phyloP scores from a whole-genome alignment of 2,888 invertebrate species.

The Drosophila paracracens region DNA sequence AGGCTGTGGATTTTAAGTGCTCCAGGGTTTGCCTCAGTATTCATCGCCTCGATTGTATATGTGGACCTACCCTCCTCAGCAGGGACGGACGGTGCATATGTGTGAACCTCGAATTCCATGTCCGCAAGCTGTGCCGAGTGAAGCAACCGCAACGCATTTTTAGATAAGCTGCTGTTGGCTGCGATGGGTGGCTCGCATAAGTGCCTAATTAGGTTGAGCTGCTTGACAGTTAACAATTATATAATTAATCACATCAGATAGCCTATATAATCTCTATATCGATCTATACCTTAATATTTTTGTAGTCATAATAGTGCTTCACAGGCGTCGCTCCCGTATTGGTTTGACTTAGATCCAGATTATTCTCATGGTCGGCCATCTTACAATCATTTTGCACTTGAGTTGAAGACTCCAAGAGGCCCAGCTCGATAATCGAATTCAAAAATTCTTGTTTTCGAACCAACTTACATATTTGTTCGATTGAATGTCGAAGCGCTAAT shows the following conservation, averaged over 20 bases:
- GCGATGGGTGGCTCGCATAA: constrained; percentile 87
- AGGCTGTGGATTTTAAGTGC: constrained; percentile 83
- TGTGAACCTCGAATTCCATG: constrained; percentile 88
- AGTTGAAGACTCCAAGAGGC: constrained; percentile 85
- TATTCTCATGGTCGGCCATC: constrained; percentile 62
- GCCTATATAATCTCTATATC: not conserved
- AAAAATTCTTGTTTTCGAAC: constrained; percentile 88
- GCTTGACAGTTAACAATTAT: not conserved
- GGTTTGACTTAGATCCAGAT: constrained; percentile 51
- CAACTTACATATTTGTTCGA: constrained; percentile 86
- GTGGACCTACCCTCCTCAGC: not conserved
- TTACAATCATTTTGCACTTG: constrained; percentile 72
- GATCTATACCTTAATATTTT: constrained; percentile 73
- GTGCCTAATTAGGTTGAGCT: constrained; percentile 86
- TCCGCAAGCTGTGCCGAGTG: constrained; percentile 87
- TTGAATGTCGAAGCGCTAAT: constrained; percentile 85
- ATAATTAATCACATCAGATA: not conserved
- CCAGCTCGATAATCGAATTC: constrained; percentile 87
- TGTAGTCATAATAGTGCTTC: constrained; percentile 76
- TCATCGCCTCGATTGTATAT: not conserved
- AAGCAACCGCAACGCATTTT: constrained; percentile 87
- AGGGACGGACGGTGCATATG: constrained; percentile 40
- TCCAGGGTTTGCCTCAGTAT: not conserved
- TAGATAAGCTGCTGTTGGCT: constrained; percentile 87
- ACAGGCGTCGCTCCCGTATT: constrained; percentile 44